phyloP scores from a whole-genome alignment of 2,797 vertebrate genomes.

The Myotis planiceps region DNA sequence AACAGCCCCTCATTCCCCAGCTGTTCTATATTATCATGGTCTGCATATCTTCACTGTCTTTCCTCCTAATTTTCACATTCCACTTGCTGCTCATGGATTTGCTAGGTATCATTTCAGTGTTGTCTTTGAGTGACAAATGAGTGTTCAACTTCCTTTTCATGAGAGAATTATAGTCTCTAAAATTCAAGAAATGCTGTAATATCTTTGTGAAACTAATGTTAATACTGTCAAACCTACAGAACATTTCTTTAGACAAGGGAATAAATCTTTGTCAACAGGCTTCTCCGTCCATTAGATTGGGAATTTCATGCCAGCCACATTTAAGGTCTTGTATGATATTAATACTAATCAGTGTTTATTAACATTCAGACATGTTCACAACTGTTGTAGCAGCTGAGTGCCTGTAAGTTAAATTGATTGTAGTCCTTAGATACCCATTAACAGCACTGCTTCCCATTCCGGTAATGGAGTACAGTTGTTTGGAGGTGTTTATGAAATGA shows the following conservation, averaged over 20 bases:
- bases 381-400: slow-evolving; percentile 84
- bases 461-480: slow-evolving; percentile 84
- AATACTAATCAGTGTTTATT: slow-evolving; percentile 86
- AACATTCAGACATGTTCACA: slow-evolving; percentile 84
- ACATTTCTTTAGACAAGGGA: neutral
- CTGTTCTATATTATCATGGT: neutral
- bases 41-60: neutral
- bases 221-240: slow-evolving; percentile 38
- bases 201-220: slow-evolving; percentile 33
- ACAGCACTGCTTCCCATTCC: slow-evolving; percentile 79
- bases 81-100: neutral
- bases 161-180: neutral
- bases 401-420: slow-evolving; percentile 85
- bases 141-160: neutral
- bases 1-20: neutral
- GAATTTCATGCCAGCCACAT: slow-evolving; percentile 77
- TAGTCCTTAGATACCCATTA: slow-evolving; percentile 83
- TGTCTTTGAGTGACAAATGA: slow-evolving; percentile 44
- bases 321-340: slow-evolving; percentile 79
- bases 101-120: neutral
- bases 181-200: neutral
- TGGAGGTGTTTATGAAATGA: slow-evolving; percentile 78
- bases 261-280: slow-evolving; percentile 59
- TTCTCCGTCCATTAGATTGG: slow-evolving; percentile 56
- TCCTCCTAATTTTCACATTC: slow-evolving; percentile 15